These are phyloP conservation scores for Melanotaenia boesemani DNA, from an alignment of 2,797 vertebrate species.

Conservation along the genomic window DNA sequence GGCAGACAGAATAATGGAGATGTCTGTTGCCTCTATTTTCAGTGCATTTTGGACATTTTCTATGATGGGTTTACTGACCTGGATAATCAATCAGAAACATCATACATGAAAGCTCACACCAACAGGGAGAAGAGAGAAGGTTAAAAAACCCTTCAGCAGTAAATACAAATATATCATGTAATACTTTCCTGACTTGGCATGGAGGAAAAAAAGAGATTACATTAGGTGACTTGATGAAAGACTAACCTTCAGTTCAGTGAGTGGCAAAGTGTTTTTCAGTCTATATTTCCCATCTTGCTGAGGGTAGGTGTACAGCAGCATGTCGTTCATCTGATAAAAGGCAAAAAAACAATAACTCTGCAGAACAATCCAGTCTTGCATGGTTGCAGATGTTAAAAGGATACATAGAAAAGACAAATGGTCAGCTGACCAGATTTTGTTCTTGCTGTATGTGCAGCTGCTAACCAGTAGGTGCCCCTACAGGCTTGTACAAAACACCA, in stretches of 20 bases:
- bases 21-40: slow-evolving; percentile 89
- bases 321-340: slow-evolving; percentile 91
- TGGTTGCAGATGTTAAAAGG: background rate
- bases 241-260: slow-evolving; percentile 91
- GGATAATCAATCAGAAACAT: slow-evolving; percentile 46
- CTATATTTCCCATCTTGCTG: slow-evolving; percentile 96
- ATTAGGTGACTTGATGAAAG: background rate
- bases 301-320: slow-evolving; percentile 95
- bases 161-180: background rate
- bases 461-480: slow-evolving; percentile 61
- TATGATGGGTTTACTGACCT: slow-evolving; percentile 91
- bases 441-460: slow-evolving; percentile 18
- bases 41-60: slow-evolving; percentile 89
- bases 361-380: background rate
- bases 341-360: background rate
- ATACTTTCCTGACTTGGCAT: background rate
- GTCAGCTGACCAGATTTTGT: background rate
- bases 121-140: background rate
- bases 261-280: slow-evolving; percentile 89
- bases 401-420: background rate
- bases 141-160: background rate
- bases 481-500: slow-evolving; percentile 16
- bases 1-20: slow-evolving; percentile 90
- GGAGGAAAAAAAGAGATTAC: background rate
- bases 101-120: slow-evolving; percentile 18